Conservation (phyloP, 2,888 invertebrate species). For the Boloria euphrosyne region DNA sequence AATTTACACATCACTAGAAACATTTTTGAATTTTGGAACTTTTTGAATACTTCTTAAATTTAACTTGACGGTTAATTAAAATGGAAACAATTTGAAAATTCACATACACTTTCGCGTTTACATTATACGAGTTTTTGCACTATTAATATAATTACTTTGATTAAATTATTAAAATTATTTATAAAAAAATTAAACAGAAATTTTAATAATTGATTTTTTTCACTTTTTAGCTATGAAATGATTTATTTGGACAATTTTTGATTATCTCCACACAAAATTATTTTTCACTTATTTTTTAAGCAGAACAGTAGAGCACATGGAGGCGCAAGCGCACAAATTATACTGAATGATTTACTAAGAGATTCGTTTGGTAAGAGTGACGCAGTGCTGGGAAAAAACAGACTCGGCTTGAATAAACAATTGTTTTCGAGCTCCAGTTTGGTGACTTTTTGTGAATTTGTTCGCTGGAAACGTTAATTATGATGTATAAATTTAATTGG, state of each 20-base stretch:
- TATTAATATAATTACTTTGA: not conserved
- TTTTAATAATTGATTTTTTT: no score
- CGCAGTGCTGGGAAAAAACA: constrained; percentile 62
- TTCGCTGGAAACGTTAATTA: constrained; percentile 38
- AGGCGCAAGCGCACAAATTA: constrained; percentile 70
- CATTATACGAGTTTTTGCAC: no score
- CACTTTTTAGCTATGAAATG: no score
- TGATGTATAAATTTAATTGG: constrained; percentile 33
- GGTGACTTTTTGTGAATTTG: constrained; percentile 29
- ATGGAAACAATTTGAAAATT: no score
- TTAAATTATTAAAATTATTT: no score
- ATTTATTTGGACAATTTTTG: not conserved
- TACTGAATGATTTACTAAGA: constrained; percentile 71
- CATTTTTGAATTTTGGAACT: not conserved
- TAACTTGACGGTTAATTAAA: not conserved
- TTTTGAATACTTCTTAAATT: not conserved
- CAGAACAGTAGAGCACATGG: constrained; percentile 63
- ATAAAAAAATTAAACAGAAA: no score
- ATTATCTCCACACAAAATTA: not conserved
- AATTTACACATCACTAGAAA: not conserved
- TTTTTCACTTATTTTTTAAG: not conserved
- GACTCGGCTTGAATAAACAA: constrained; percentile 52
- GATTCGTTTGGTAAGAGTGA: constrained; percentile 64
- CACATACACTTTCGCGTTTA: no score
- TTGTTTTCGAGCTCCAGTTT: constrained; percentile 35